Evolutionary conservation across 1,140 invertebrate species (phyloP).

Genomic region (Caenorhabditis tropicalis): DNA sequence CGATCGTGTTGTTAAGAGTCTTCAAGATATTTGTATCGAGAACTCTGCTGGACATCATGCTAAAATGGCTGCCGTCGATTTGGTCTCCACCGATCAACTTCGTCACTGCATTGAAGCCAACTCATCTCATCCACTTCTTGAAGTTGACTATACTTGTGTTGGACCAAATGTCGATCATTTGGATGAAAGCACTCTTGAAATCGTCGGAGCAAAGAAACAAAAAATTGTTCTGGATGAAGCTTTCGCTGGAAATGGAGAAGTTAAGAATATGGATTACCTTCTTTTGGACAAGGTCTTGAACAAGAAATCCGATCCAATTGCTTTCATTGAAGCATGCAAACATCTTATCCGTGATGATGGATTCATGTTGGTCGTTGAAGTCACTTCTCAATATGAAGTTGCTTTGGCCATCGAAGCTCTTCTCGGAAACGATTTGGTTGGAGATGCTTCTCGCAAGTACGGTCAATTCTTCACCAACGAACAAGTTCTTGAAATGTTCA

Average conservation of each 20-base stretch:
- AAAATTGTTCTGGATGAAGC: constrained; percentile 70
- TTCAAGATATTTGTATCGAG: constrained; percentile 79
- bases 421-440: constrained; percentile 78
- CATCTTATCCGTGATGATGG: constrained; percentile 79
- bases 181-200: constrained; percentile 68
- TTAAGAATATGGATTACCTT: constrained; percentile 69
- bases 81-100: constrained; percentile 72
- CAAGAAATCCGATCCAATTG: constrained; percentile 70
- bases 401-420: constrained; percentile 73
- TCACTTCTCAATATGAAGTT: constrained; percentile 68
- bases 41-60: constrained; percentile 78
- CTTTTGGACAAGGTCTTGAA: constrained; percentile 66
- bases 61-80: constrained; percentile 83
- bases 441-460: constrained; percentile 55
- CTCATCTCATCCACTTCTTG: constrained; percentile 72
- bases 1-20: constrained; percentile 67
- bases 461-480: constrained; percentile 70
- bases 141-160: constrained; percentile 65
- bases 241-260: constrained; percentile 60
- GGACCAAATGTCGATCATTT: constrained; percentile 68
- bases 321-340: constrained; percentile 73
- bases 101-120: constrained; percentile 69
- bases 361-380: constrained; percentile 77
- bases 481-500: constrained; percentile 72
- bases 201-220: constrained; percentile 65